Evolutionary conservation across 2,113 vertebrate genomes (phyloP), one percentile per base, ranked within the genome.

Genomic region (Lucifuga dentata): DNA sequence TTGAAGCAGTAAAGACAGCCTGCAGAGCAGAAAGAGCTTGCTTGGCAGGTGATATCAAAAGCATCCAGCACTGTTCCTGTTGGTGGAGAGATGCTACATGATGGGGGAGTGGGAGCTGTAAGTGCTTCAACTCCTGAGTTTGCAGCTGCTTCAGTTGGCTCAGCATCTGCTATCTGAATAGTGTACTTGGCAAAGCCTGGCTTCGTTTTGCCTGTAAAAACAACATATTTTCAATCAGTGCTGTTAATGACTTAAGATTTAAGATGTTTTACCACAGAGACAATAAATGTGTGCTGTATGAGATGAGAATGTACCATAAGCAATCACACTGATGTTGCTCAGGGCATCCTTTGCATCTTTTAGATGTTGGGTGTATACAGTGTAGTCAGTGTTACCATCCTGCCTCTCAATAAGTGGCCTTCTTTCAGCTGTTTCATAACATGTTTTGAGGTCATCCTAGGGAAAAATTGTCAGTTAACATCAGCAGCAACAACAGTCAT

Each of bases 1-100:
- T 58, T 95, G 83, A 98, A 95, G 91, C 96, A 98, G 44, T 95
- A 96, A 0, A 87, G 87, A 80, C 96, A 92, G 11, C n/a, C 77
- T 1, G 16, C 5, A 20, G 79, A 74, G 84, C 90, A 95, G 21
- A 89, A 88, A 49, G 74, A 83, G 1, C 67, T 67, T 35, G 64
- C 24, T 39, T 73, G 63, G 75, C 97, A 99, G 61, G 84, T 91
- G 56, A 96, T 85, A 24, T 84, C 38, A 72, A 97, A 98, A 0
- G 82, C 72, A 4, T 93, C 94, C 19, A 98, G 87, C 24, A 95
- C 70, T 0, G 94, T 93, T 44, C 96, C 97, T 61, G 89, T 86
- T 0, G 17, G 2, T 0, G 95, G 97, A 11, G 73, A 75, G 39
- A 95, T 80, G 5, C 40, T 66, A 20, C 97, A 97, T 0, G 53